Evolutionary conservation across 2,797 vertebrate genomes (phyloP).

Genomic region (Ispidina picta): DNA sequence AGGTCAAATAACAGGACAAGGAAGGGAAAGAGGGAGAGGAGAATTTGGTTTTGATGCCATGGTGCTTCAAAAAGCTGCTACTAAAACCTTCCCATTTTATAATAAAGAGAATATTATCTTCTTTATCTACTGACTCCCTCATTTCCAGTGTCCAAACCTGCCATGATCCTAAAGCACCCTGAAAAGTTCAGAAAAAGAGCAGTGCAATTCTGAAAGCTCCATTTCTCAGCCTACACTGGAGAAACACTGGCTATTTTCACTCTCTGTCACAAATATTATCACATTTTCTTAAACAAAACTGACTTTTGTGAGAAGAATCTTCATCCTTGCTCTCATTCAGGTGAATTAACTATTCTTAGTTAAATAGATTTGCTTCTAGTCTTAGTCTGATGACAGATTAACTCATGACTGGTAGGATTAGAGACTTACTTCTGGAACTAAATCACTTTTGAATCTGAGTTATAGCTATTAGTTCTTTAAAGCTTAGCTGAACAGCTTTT

Average conservation of each 20-base stretch:
- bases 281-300: neutral
- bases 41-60: neutral
- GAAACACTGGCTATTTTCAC: neutral
- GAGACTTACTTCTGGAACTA: conserved; percentile 48
- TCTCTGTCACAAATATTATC: neutral
- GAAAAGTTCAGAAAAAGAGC: neutral
- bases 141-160: conserved; percentile 22
- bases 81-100: neutral
- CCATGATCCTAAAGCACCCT: neutral
- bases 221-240: neutral
- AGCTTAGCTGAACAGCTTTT: conserved; percentile 49
- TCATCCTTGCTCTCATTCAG: neutral
- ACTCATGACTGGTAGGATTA: conserved; percentile 58
- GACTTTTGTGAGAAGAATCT: neutral
- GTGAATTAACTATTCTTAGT: conserved; percentile 67
- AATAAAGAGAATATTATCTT: neutral
- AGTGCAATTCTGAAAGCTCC: neutral
- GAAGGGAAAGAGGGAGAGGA: neutral
- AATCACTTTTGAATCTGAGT: conserved; percentile 52
- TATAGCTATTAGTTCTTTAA: conserved; percentile 39
- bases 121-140: neutral
- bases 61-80: neutral
- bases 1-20: neutral
- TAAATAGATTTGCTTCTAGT: conserved; percentile 50
- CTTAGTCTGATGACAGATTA: conserved; percentile 52